These are phyloP conservation scores for Sarcophaga carnaria DNA, from an alignment of 2,888 invertebrate genomes.

Conservation along the genomic window DNA sequence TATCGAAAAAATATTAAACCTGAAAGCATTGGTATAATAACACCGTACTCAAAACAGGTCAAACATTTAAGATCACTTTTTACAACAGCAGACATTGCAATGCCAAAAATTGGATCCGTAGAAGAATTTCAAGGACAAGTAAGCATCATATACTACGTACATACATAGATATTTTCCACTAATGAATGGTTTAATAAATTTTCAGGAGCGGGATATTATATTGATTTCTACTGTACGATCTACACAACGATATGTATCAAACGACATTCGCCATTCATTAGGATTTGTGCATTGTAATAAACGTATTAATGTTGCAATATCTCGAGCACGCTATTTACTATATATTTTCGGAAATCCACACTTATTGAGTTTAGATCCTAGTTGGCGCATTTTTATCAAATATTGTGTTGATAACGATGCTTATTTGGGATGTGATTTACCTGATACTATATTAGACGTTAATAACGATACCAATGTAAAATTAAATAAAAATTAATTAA, in stretches of 20 bases:
- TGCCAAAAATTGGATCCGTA: slow-evolving; percentile 89
- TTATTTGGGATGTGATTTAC: slow-evolving; percentile 88
- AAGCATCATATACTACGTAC: slow-evolving; percentile 69
- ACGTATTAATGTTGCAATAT: slow-evolving; percentile 94
- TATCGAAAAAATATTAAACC: slow-evolving; percentile 85
- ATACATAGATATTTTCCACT: not conserved
- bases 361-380: slow-evolving; percentile 85
- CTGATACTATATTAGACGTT: slow-evolving; percentile 73
- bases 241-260: slow-evolving; percentile 78
- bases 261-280: slow-evolving; percentile 84
- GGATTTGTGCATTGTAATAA: slow-evolving; percentile 90
- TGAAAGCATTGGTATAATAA: slow-evolving; percentile 89
- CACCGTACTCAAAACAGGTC: slow-evolving; percentile 96
- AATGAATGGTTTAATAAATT: not conserved
- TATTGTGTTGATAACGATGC: slow-evolving; percentile 85
- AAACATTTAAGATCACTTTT: slow-evolving; percentile 77
- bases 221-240: slow-evolving; percentile 88
- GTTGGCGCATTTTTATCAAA: slow-evolving; percentile 87
- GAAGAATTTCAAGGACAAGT: slow-evolving; percentile 95
- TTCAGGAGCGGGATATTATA: slow-evolving; percentile 83
- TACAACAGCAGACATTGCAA: slow-evolving; percentile 82
- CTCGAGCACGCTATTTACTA: slow-evolving; percentile 88
- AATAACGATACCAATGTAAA: slow-evolving; percentile 2
- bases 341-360: slow-evolving; percentile 93
- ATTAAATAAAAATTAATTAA: too few species aligned